These are phyloP conservation scores for Rhynchonycteris naso DNA, from an alignment of 2,797 vertebrate genomes.

Conservation along the genomic window DNA sequence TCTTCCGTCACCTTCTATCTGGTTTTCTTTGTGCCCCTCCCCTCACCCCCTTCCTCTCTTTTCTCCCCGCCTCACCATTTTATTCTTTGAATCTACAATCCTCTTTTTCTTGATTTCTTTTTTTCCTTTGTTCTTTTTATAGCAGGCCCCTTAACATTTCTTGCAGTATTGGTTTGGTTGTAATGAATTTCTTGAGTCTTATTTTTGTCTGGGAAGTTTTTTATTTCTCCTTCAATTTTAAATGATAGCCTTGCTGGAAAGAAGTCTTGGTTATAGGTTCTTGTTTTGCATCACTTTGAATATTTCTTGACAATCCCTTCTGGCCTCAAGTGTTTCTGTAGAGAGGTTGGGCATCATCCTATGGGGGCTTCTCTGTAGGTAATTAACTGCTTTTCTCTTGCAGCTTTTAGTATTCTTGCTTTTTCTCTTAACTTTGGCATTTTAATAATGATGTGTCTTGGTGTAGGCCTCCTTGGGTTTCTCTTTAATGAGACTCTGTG, in stretches of 20 bases:
- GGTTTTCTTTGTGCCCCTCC: too few species aligned
- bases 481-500: background rate
- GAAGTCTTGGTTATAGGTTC: background rate
- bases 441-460: background rate
- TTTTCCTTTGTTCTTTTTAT: too few species aligned
- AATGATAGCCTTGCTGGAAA: background rate
- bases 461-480: background rate
- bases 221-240: background rate
- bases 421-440: background rate
- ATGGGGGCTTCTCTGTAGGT: background rate
- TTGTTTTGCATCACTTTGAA: background rate
- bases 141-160: too few species aligned
- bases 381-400: background rate
- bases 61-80: too few species aligned
- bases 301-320: too few species aligned
- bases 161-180: background rate
- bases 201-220: background rate
- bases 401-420: background rate
- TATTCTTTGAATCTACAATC: too few species aligned
- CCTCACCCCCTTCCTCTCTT: too few species aligned
- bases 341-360: background rate
- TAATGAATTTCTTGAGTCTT: background rate
- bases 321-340: too few species aligned
- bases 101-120: too few species aligned
- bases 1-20: too few species aligned